These are phyloP conservation scores for Cactoblastis cactorum DNA, from an alignment of 2,888 invertebrate genomes.

Conservation along the genomic window DNA sequence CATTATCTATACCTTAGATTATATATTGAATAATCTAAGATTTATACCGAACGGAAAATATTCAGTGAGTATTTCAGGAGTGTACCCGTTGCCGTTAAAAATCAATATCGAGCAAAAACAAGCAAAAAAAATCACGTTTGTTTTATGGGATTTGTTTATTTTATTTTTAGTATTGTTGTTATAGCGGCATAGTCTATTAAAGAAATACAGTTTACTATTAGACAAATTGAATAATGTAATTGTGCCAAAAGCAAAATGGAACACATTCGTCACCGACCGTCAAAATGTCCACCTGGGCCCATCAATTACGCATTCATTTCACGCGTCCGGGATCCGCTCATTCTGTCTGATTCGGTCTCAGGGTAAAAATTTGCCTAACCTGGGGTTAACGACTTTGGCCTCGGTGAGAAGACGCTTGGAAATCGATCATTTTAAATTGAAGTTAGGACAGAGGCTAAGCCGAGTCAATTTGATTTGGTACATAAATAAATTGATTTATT, in stretches of 20 bases:
- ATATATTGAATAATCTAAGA: no score
- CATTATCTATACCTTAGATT: no score
- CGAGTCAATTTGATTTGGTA: background rate
- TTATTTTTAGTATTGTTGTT: no score
- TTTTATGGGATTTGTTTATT: no score
- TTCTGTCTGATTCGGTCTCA: background rate
- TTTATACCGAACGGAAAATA: no score
- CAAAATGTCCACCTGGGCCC: background rate
- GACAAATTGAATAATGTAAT: background rate
- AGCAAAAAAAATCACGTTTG: no score
- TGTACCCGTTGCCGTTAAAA: no score
- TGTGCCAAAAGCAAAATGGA: background rate
- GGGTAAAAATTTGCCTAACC: background rate
- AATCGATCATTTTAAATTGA: background rate
- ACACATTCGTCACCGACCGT: constrained; percentile 3
- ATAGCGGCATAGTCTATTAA: no score
- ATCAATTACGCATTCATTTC: constrained; percentile 9
- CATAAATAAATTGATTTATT: background rate
- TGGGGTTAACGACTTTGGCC: background rate
- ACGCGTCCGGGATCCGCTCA: background rate
- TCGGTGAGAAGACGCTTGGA: background rate
- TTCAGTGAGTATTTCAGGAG: no score
- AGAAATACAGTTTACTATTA: background rate
- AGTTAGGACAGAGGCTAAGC: background rate
- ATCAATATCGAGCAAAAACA: no score